Evolutionary conservation across 2,113 vertebrate genomes (phyloP).

Genomic region (human (Homo sapiens)): DNA sequence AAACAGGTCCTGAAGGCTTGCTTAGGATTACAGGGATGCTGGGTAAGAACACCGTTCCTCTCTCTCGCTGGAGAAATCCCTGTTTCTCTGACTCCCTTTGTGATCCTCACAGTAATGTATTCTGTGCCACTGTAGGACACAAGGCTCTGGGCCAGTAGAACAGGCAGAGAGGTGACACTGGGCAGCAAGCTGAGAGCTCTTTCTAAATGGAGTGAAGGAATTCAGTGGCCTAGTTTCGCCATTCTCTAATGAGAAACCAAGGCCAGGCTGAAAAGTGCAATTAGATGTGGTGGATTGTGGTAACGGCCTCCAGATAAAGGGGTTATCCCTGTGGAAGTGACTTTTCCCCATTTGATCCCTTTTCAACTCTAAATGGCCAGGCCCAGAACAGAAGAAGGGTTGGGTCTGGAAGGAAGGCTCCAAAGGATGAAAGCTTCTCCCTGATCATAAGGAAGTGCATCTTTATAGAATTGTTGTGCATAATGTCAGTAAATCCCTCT

Average conservation of each 20-base stretch:
- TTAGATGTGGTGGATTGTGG: not conserved
- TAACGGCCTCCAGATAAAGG: conserved; percentile 2
- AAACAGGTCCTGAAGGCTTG: not conserved
- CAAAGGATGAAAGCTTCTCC: not conserved
- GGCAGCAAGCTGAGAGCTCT: not conserved
- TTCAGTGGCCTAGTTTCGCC: not conserved
- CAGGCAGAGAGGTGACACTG: not conserved
- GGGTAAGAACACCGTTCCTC: not conserved
- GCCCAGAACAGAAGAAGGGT: not conserved
- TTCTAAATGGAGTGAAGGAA: not conserved
- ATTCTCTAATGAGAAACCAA: not conserved
- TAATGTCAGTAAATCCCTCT: not conserved
- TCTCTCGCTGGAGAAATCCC: not conserved
- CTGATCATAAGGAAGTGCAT: not conserved
- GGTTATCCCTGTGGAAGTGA: not conserved
- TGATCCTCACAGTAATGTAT: not conserved
- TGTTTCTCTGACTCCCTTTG: not conserved
- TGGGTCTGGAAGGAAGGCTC: not conserved
- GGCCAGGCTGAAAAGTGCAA: not conserved
- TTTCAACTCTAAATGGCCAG: not conserved
- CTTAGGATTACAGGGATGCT: not conserved
- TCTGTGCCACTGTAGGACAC: not conserved
- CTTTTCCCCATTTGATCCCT: not conserved
- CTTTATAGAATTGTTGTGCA: not conserved
- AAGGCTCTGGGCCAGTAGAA: not conserved